Percentiles rank a stretch among this genome's conserved stretches.
Conservation (phyloP, 2,888 invertebrate genomes). For the Penaeus monodon region DNA sequence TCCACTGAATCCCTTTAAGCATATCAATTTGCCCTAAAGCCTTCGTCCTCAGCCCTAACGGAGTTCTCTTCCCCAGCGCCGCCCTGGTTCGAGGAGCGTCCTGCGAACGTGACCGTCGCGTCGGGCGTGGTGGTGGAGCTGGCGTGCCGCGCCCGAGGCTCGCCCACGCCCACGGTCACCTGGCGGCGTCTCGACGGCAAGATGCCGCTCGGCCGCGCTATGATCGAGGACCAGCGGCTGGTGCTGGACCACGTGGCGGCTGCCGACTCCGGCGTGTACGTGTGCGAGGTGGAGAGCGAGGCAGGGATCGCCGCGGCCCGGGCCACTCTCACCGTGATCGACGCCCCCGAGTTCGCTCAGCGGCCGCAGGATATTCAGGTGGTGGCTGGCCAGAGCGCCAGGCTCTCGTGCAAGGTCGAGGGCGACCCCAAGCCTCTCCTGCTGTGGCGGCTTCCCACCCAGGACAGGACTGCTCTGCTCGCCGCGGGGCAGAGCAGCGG, state of each 20-base stretch:
- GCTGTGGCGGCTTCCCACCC: constrained; percentile 78
- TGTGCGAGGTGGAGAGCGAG: constrained; percentile 89
- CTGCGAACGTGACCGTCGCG: constrained; percentile 86
- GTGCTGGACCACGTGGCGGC: constrained; percentile 85
- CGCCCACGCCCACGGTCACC: constrained; percentile 33
- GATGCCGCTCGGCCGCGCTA: constrained; percentile 81
- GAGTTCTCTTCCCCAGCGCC: constrained; percentile 75
- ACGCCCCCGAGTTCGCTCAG: constrained; percentile 83
- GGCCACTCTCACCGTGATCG: constrained; percentile 84
- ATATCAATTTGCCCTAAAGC: background rate
- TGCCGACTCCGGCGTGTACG: constrained; percentile 88
- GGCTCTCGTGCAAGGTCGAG: constrained; percentile 89
- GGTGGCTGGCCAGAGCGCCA: constrained; percentile 84
- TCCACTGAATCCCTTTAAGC: background rate
- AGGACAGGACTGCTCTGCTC: constrained; percentile 29
- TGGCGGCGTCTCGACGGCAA: constrained; percentile 77
- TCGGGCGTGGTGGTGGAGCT: constrained; percentile 88
- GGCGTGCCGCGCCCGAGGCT: constrained; percentile 70
- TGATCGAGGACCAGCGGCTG: constrained; percentile 81
- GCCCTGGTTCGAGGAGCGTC: constrained; percentile 89
- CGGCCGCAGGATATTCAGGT: constrained; percentile 89
- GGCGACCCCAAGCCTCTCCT: constrained; percentile 92
- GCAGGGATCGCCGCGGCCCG: constrained; percentile 87
- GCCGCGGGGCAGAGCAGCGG: constrained; percentile 49
- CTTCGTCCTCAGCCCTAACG: constrained; percentile 66